A percentile compares a stretch with the other conserved stretches of the same genome.
These are phyloP conservation scores for Diabrotica balteata DNA, from an alignment of 2,888 invertebrate species.

Conservation along the genomic window DNA sequence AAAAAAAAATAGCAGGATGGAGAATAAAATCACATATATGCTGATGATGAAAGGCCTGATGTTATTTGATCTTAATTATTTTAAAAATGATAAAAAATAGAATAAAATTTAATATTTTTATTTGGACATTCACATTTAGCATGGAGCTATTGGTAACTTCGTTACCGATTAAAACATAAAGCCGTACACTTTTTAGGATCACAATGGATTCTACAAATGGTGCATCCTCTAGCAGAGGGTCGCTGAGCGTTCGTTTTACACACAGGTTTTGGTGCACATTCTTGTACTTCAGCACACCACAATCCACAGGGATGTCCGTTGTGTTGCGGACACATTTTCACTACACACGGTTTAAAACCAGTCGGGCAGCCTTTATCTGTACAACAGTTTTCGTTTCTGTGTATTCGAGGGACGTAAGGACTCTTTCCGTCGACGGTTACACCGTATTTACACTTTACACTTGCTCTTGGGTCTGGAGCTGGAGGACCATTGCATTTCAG, in stretches of 20 bases:
- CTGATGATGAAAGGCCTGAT: too few relatives aligned
- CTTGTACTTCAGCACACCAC: constrained; percentile 54
- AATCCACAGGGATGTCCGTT: constrained; percentile 54
- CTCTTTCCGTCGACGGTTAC: constrained; percentile 49
- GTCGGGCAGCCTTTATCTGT: constrained; percentile 52
- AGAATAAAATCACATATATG: too few relatives aligned
- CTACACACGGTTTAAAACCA: constrained; percentile 56
- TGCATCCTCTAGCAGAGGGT: background rate
- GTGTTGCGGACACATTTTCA: constrained; percentile 53
- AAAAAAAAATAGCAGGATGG: too few relatives aligned
- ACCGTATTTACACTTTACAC: constrained; percentile 35
- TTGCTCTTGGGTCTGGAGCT: constrained; percentile 11
- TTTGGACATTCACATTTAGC: too few relatives aligned
- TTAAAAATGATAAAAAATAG: too few relatives aligned
- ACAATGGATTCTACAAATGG: constrained; percentile 1
- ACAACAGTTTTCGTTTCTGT: constrained; percentile 4
- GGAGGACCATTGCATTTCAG: constrained; percentile 16
- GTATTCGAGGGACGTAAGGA: constrained; percentile 38
- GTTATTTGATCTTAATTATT: too few relatives aligned
- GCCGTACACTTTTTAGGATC: background rate
- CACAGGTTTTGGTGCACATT: constrained; percentile 52
- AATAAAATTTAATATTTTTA: too few relatives aligned
- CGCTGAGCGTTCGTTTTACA: background rate
- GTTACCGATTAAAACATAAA: constrained; percentile 4
- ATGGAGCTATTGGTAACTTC: too few relatives aligned